phyloP scores from a whole-genome alignment of 2,113 vertebrate species.

The Ictidomys tridecemlineatus region DNA sequence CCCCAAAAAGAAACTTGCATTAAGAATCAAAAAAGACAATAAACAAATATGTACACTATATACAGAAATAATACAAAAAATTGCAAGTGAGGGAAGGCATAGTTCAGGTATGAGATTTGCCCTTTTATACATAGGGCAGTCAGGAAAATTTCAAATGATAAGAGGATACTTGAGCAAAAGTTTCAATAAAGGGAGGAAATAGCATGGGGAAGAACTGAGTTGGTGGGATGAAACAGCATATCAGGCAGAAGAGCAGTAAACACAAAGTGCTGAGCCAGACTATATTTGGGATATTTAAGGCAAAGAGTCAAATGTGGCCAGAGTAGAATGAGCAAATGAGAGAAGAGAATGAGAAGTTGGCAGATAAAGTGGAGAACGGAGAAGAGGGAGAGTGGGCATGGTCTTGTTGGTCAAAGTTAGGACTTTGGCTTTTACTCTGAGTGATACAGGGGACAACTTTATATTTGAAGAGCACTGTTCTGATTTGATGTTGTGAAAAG shows the following conservation, averaged over 20 bases:
- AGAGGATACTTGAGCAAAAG: background rate
- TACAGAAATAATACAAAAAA: background rate
- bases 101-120: background rate
- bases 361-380: background rate
- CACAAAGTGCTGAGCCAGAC: background rate
- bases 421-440: background rate
- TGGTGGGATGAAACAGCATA: background rate
- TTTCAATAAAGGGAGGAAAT: background rate
- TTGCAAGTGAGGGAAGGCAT: background rate
- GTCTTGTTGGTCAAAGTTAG: background rate
- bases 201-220: background rate
- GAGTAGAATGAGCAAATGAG: background rate
- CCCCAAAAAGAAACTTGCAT: background rate
- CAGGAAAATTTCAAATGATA: background rate
- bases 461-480: background rate
- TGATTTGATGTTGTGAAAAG: background rate
- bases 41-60: background rate
- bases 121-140: background rate
- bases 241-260: background rate
- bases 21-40: background rate
- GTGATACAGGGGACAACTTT: background rate
- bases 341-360: background rate
- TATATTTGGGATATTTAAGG: background rate
- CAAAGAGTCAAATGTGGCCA: background rate
- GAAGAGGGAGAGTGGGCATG: no score